Evolutionary conservation across 2,888 invertebrate genomes (phyloP), one percentile per base, ranked within the genome.

Genomic region (Campopleginae sp.): DNA sequence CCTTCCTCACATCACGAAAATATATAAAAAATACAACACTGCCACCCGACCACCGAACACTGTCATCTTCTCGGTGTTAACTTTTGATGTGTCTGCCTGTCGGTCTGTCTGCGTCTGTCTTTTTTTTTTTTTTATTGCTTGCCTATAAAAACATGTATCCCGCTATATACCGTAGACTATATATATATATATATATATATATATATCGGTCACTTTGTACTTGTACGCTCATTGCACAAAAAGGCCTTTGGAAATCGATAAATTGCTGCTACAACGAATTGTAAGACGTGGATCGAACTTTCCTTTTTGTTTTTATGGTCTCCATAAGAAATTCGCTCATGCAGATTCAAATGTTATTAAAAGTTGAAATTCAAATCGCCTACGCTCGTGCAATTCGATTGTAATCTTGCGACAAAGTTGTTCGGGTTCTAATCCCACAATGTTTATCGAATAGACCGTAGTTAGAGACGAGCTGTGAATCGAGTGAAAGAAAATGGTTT

Each of bases 21-120:
- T 68, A 90, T 88, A 82, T 87, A 83, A 68, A 54, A 44, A 74
- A 54, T 46, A 77, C 82, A 86, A 84, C 90, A 91, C 91, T 90
- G 90, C 90, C 91, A 91, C 91, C 91, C 90, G 91, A 91, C 92
- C 91, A 91, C 90, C 91, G 92, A 92, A 92, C 93, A 92, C 92
- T 92, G 91, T 91, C 91, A 91, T 92, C 90, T 92, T 92, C 89
- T 92, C 89, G 89, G 91, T 92, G 92, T 92, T 88, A 91, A 87
- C 90, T 90, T 87, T 91, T 90, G 89, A 88, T 89, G 87, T 90
- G 88, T 89, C 88, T 91, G 89, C 91, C 88, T 90, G 88, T 89
- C 88, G 89, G 88, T 90, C 88, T 90, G 88, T 88, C 86, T 91
- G 87, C 89, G 88, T 90, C 82, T 90, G 86, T 88, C 82, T 77